Conservation (phyloP, 2,797 vertebrate genomes). For the Nasua narica region DNA sequence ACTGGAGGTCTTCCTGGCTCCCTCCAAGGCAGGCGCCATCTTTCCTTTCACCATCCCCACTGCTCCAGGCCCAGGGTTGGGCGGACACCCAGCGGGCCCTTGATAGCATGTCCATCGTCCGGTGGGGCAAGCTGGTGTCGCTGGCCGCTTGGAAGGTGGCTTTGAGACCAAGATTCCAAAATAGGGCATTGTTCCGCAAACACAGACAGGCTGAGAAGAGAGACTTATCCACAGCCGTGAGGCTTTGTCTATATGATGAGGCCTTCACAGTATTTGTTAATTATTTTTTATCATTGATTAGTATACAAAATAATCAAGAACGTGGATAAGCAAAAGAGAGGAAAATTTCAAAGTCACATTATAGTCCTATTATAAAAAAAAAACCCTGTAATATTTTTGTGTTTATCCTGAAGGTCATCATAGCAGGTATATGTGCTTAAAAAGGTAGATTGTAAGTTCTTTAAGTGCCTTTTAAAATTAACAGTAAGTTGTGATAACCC, state of each 20-base stretch:
- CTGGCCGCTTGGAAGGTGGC: not conserved
- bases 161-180: not conserved
- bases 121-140: not conserved
- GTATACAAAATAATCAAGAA: not conserved
- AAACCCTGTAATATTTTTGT: not conserved
- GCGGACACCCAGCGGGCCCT: fast-evolving
- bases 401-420: not conserved
- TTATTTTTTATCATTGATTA: not conserved
- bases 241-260: not conserved
- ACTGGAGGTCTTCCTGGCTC: not conserved
- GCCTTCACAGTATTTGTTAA: not conserved
- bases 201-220: not conserved
- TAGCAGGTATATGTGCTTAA: not conserved
- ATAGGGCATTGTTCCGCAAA: not conserved
- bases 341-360: not conserved
- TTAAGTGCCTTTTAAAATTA: not conserved
- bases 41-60: not conserved
- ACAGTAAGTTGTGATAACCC: not conserved
- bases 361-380: not conserved
- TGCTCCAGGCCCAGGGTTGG: no score
- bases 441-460: not conserved
- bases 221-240: not conserved
- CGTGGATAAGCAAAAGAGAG: not conserved
- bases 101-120: not conserved
- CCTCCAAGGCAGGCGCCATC: not conserved